These are phyloP conservation scores for Erebia palarica DNA, from an alignment of 2,888 invertebrate genomes.

Conservation along the genomic window DNA sequence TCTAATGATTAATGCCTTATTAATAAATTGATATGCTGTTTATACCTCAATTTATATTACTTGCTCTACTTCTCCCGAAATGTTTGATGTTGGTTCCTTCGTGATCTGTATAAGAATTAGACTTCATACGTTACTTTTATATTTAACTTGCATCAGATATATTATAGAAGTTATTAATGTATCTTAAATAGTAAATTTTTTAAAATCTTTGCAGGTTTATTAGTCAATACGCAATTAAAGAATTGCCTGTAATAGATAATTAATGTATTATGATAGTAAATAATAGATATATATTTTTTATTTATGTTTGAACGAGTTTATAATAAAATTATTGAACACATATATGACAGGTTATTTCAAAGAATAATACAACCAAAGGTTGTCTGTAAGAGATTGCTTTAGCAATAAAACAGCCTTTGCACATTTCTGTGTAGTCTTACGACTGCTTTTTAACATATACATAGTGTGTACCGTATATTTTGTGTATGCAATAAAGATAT, in stretches of 20 bases:
- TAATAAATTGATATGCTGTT: constrained; percentile 69
- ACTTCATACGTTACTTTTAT: constrained; percentile 12
- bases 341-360: too few relatives aligned
- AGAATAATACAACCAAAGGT: too few relatives aligned
- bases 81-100: constrained; percentile 65
- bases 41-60: constrained; percentile 27
- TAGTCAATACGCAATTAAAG: constrained; percentile 22
- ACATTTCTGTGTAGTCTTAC: too few relatives aligned
- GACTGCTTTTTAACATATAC: too few relatives aligned
- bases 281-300: too few relatives aligned
- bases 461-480: too few relatives aligned
- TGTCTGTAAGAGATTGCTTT: too few relatives aligned
- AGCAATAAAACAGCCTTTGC: too few relatives aligned
- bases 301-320: too few relatives aligned
- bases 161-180: constrained; percentile 32
- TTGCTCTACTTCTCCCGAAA: constrained; percentile 58
- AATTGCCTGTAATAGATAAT: not conserved
- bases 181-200: constrained; percentile 23
- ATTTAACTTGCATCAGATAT: constrained; percentile 71
- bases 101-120: constrained; percentile 10
- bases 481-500: too few relatives aligned
- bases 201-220: constrained; percentile 18
- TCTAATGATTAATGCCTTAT: constrained; percentile 51
- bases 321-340: too few relatives aligned
- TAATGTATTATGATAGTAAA: too few relatives aligned